Evolutionary conservation across 2,888 invertebrate genomes (phyloP), one percentile per base, ranked within the genome.

Genomic region (Sphaerolaimus hirsutus): DNA sequence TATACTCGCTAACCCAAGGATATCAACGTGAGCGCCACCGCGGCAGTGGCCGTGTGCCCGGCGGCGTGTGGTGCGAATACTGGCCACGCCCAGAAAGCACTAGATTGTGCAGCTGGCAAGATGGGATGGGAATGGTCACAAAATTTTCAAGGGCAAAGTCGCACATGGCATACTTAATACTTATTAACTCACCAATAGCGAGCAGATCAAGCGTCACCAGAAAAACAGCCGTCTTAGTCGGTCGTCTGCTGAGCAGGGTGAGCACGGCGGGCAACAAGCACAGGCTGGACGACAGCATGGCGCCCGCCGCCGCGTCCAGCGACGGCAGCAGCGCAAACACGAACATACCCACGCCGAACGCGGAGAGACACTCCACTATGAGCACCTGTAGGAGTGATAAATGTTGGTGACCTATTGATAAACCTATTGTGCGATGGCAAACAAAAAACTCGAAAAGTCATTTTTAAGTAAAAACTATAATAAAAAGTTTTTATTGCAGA

Each of bases 211-310:
- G 54, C 17, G 65, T 47, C 4, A 64, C 53, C 27, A 60, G 49
- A 17, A 62, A 44, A n/a, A 58, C 43, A n/a, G 55, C 49, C 45
- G 55, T 46, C 23, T 49, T 49, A 40, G 41, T 51, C 0, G 59
- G 53, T 43, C 52, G 49, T 78, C 76, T 26, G 79, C 66, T 48
- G 26, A 64, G 49, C 22, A 60, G 49, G 12, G 56, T 55, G 21
- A 69, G 53, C 21, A 82, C 67, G 21, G 79, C 79, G 2, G 93
- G 93, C 38, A 89, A 72, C 55, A 91, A 77, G 64, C 87, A 89
- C 46, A 91, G 74, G 58, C 87, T 87, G 65, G 87, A 89, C 25
- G 87, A 87, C 53, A 93, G 70, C 83, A 89, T 87, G 35, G 86
- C 82, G 14, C 86, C 89, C 65, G 84, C 82, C 46, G 89, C 78